Evolutionary conservation across 2,888 invertebrate genomes (phyloP), one percentile per base, ranked within the genome.

Genomic region (Diaphora mendica): DNA sequence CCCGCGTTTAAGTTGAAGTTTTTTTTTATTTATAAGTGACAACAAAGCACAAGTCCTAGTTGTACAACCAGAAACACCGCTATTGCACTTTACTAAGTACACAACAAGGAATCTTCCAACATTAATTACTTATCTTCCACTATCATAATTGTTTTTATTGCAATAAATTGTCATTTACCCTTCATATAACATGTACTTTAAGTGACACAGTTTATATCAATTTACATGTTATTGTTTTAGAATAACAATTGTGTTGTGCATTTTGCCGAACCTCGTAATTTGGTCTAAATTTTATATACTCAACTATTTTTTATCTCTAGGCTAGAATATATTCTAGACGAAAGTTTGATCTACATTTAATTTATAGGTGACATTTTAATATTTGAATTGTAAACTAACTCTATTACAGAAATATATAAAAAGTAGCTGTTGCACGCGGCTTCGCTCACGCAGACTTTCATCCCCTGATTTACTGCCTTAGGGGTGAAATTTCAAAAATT

Each of bases 101-200:
- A 44, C 44, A 48, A 67, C 67, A 67, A 67, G 67, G 30, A 67
- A 67, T 67, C 30, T 48, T 67, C 30, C 30, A n/a, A 48, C 26
- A 67, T 30, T 30, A 20, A 33, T 48, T 67, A 39, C 17, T 7
- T 67, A 17, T 30, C 30, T 30, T 17, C 26, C 44, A 30, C 30
- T 67, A 67, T 67, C 44, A 48, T 51, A 35, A 55, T 71, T 71
- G 66, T 71, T 71, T 71, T 55, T 48, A 51, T 71, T 39, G 55
- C 26, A 66, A 65, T 51, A 33, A 71, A 39, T 26, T 48, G 26
- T 39, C 30, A 26, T 66, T 71, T 66, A 71, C 71, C 71, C 17
- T 71, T 66, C 26, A 9, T 44, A 2, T 23, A 44, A 44, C 30
- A 11, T 44, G 17, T 30, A 48, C 23, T 11, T 39, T 42, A 42